Evolutionary conservation across 2,113 vertebrate genomes (phyloP).

Genomic region (Nerophis lumbriciformis): DNA sequence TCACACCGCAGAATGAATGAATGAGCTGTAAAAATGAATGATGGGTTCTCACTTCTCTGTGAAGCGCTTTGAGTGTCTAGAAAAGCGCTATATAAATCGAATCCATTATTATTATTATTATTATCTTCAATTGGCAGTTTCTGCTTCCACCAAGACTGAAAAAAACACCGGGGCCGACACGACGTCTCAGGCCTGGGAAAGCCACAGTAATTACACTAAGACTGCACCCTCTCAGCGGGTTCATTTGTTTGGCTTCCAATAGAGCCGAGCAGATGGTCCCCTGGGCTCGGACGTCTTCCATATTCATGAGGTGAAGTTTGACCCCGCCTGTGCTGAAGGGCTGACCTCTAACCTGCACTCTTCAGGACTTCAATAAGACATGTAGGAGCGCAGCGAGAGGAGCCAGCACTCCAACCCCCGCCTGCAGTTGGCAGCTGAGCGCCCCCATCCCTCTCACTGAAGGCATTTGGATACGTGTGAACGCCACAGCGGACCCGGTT

Average conservation of each 20-base stretch:
- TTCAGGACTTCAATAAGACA: conserved; percentile 56
- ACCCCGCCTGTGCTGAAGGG: conserved; percentile 51
- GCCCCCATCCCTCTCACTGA: conserved; percentile 26
- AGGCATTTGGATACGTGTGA: conserved; percentile 45
- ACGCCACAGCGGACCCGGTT: conserved; percentile 22
- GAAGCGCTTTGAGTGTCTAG: too few species aligned
- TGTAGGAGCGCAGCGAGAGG: conserved; percentile 36
- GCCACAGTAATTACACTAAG: conserved; percentile 49
- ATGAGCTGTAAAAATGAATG: too few species aligned
- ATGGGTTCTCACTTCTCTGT: too few species aligned
- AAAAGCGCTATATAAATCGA: too few species aligned
- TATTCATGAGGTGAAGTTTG: conserved; percentile 67
- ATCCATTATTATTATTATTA: too few species aligned
- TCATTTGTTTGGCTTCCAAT: conserved; percentile 54
- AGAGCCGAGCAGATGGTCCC: conserved; percentile 64
- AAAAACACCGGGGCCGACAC: not conserved
- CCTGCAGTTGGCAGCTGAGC: conserved; percentile 29
- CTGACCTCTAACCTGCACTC: conserved; percentile 61
- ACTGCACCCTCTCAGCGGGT: conserved; percentile 36
- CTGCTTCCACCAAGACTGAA: conserved; percentile 1
- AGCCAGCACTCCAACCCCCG: conserved; percentile 32
- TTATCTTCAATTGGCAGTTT: not conserved
- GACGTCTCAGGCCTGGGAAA: conserved; percentile 44
- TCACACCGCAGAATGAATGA: too few species aligned
- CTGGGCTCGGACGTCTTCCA: conserved; percentile 36